Evolutionary conservation across 2,113 vertebrate species (phyloP), one percentile per base, ranked within the genome.

Genomic region (Pteropus alecto): DNA sequence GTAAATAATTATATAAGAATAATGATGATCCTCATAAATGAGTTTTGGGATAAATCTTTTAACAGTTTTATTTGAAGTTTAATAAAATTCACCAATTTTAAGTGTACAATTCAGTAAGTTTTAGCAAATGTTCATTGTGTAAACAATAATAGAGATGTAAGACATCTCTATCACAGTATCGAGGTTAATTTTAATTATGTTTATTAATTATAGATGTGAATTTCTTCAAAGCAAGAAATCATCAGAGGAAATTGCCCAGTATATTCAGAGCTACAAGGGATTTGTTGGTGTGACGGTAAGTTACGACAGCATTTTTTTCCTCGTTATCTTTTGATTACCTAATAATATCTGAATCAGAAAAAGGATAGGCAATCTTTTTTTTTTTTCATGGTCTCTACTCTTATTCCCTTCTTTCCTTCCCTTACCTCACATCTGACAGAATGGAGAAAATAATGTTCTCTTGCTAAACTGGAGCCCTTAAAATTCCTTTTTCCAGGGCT

Each of bases 141-240:
- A 56, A 65, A 18, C 26, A 73, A 46, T 71, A 46, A n/a, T 38
- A 91, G 41, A 41, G 11, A 43, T 65, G 85, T 24, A 95, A 33
- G 28, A 61, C 63, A 65, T 71, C 0, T 71, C 30, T 83, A 54
- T 93, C 35, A 82, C 13, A 68, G 26, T 79, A 41, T 60, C 30
- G 9, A 1, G 26, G 3, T 68, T 79, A 38, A 35, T 63, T 94
- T 95, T 76, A 79, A 67, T 90, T 86, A 28, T 60, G 26, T 95
- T 97, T 87, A n/a, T 77, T 89, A 41, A 93, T 88, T 89, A 56
- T 74, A 98, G 97, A 70, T 98, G 95, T 96, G 93, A 97, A 85
- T 98, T 97, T 96, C 95, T 98, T 94, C 94, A 65, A 94, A 98
- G 90, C 60, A 97, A 97, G 93, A 98, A 98, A 89, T 89, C 97